Conservation (phyloP, 2,113 vertebrate genomes). For the Dasyornis broadbenti region DNA sequence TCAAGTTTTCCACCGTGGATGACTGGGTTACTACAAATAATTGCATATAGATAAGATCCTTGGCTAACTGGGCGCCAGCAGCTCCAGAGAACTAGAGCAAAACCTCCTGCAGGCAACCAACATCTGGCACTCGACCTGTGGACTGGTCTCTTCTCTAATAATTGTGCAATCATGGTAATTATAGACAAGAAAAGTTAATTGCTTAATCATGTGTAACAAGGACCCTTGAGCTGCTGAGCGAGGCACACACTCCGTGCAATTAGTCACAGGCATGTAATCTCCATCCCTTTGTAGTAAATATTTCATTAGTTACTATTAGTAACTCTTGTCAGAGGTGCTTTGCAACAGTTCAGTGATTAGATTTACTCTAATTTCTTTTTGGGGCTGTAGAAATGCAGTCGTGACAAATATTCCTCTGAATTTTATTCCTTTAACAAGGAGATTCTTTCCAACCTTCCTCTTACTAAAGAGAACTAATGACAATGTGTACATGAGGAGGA, state of each 20-base stretch:
- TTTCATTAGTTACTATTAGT: neutral
- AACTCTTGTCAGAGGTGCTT: neutral
- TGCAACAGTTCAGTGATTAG: neutral
- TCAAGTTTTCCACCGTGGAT: neutral
- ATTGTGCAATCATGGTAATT: neutral
- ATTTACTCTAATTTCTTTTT: neutral
- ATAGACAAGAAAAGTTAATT: neutral
- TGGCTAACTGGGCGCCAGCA: neutral
- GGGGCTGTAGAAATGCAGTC: neutral
- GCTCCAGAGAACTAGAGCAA: neutral
- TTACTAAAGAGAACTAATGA: neutral
- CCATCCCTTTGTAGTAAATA: neutral
- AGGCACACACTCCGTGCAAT: fast-evolving
- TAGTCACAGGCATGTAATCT: slow-evolving; percentile 17
- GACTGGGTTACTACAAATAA: neutral
- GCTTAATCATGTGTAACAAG: neutral
- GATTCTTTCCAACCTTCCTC: neutral
- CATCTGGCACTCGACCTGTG: neutral
- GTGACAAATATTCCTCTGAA: neutral
- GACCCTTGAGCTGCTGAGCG: neutral
- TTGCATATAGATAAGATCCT: neutral
- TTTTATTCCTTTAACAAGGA: neutral
- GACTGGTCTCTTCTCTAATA: neutral
- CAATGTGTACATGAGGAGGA: neutral
- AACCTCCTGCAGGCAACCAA: neutral